These are phyloP conservation scores for Clarias fuscus DNA, from an alignment of 2,797 vertebrate genomes.

Conservation along the genomic window DNA sequence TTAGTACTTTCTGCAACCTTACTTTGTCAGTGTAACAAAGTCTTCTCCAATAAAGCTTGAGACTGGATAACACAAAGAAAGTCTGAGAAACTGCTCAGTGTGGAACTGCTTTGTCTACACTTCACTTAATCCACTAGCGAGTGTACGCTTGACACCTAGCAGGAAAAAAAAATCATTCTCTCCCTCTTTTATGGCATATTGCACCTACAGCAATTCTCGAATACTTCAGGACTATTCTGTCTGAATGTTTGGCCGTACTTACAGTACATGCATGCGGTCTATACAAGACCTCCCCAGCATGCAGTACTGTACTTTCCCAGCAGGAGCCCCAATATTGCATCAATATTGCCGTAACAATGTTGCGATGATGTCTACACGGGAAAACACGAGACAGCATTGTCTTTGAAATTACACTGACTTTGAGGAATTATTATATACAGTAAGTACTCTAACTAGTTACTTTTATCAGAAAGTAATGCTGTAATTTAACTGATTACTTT, in stretches of 20 bases:
- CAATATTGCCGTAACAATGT: too few species aligned
- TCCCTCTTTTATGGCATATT: not conserved
- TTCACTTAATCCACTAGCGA: not conserved
- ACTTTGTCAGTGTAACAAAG: not conserved
- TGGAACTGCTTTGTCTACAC: not conserved
- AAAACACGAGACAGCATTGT: too few species aligned
- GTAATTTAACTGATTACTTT: too few species aligned
- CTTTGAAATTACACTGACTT: too few species aligned
- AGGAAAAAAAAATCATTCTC: not conserved
- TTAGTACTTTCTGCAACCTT: not conserved
- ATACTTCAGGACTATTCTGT: not conserved
- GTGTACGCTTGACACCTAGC: conserved; percentile 1
- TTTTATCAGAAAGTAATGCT: too few species aligned
- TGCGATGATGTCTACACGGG: too few species aligned
- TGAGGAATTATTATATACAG: too few species aligned
- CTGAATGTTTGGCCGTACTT: not conserved
- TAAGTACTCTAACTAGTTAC: too few species aligned
- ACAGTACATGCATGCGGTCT: not conserved
- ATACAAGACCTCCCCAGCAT: not conserved
- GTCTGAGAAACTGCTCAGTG: not conserved
- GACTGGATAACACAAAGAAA: not conserved
- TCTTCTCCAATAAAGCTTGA: not conserved
- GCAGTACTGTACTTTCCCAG: too few species aligned
- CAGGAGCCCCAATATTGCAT: too few species aligned
- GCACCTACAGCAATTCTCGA: not conserved